Conservation (phyloP, 2,113 vertebrate species). For the Anser brachyrhynchus region DNA sequence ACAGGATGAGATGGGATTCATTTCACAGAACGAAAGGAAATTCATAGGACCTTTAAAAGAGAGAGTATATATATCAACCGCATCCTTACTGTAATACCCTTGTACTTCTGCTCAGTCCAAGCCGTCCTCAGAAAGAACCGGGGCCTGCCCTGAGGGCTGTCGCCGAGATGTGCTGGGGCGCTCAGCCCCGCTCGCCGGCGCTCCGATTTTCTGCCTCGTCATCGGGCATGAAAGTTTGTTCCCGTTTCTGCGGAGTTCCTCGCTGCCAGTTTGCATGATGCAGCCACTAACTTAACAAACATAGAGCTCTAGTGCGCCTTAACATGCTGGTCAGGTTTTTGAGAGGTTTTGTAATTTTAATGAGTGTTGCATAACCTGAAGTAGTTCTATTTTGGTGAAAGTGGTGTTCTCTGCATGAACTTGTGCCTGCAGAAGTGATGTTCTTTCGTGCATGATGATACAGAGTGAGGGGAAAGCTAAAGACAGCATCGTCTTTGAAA, state of each 20-base stretch:
- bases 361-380: slow-evolving; percentile 57
- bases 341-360: slow-evolving; percentile 31
- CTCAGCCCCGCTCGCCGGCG: not conserved
- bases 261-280: slow-evolving; percentile 55
- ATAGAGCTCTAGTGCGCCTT: not conserved
- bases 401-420: slow-evolving; percentile 67
- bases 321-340: slow-evolving; percentile 17
- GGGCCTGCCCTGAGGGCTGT: not conserved
- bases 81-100: too few relatives aligned
- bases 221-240: not conserved
- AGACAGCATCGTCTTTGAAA: not conserved
- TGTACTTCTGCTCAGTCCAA: not conserved
- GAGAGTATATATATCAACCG: not conserved
- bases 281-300: slow-evolving; percentile 23
- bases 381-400: slow-evolving; percentile 45
- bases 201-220: not conserved
- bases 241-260: not conserved
- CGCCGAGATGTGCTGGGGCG: not conserved
- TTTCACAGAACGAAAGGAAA: not conserved
- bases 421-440: slow-evolving; percentile 29
- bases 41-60: not conserved
- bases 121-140: not conserved
- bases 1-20: not conserved
- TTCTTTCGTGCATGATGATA: slow-evolving; percentile 34
- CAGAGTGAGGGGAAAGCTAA: slow-evolving; percentile 7